These are phyloP conservation scores for Lasiommata megera DNA, from an alignment of 2,888 invertebrate species.

Conservation along the genomic window DNA sequence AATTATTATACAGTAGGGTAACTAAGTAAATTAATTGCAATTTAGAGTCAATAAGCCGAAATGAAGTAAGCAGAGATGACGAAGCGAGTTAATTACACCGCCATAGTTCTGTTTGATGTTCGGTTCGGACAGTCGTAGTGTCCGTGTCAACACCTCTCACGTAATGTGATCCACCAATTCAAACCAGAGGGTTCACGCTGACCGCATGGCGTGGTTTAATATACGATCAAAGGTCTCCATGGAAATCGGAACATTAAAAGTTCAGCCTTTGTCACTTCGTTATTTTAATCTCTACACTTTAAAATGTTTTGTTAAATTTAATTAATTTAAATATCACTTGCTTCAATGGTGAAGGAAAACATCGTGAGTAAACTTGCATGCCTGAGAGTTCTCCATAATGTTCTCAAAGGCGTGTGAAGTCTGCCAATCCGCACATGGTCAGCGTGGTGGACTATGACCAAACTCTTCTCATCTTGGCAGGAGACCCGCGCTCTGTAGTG, in stretches of 20 bases:
- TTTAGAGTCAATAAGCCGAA: conserved; percentile 36
- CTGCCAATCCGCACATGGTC: too few relatives aligned
- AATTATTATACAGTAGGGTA: conserved; percentile 21
- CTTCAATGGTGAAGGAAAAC: too few relatives aligned
- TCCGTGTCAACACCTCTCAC: conserved; percentile 62
- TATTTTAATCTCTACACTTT: conserved; percentile 25
- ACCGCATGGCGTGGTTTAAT: conserved; percentile 57
- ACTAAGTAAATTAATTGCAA: conserved; percentile 30
- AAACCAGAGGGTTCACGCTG: conserved; percentile 59
- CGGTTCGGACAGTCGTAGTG: conserved; percentile 52
- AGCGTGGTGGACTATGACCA: too few relatives aligned
- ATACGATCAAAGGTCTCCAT: conserved; percentile 38
- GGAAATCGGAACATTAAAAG: conserved; percentile 33
- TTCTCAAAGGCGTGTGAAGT: too few relatives aligned
- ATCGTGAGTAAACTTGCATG: too few relatives aligned
- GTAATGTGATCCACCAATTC: conserved; percentile 65
- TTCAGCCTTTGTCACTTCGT: conserved; percentile 31
- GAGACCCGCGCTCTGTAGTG: too few relatives aligned
- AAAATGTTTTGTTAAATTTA: conserved; percentile 16
- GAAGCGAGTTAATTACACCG: conserved; percentile 58
- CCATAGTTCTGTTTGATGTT: conserved; percentile 60
- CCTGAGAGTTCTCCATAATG: too few relatives aligned
- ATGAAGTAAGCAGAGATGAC: conserved; percentile 50
- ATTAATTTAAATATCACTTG: too few relatives aligned
- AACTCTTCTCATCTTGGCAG: too few relatives aligned